phyloP scores from a whole-genome alignment of 2,797 vertebrate genomes.

The Eleutherodactylus coqui region DNA sequence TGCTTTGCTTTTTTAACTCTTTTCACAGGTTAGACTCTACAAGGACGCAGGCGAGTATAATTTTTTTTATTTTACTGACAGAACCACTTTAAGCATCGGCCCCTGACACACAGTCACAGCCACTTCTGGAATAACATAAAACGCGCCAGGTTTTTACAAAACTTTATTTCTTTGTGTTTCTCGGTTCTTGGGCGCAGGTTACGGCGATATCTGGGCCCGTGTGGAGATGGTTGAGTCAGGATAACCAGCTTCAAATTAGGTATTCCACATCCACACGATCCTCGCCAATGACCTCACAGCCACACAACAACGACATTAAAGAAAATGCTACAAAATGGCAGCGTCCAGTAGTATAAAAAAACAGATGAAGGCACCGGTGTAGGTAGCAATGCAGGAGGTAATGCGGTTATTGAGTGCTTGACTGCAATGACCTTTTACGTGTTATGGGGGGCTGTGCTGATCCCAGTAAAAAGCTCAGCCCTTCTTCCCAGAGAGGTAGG shows the following conservation, averaged over 20 bases:
- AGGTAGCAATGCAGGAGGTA: neutral
- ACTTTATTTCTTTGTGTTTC: slow-evolving; percentile 34
- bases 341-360: neutral
- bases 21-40: too few species aligned
- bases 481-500: neutral
- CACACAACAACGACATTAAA: neutral
- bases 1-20: too few species aligned
- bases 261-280: neutral
- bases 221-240: slow-evolving; percentile 33
- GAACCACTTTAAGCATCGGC: neutral
- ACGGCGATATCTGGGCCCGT: neutral
- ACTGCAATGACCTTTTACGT: neutral
- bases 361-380: slow-evolving; percentile 38
- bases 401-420: slow-evolving; percentile 20
- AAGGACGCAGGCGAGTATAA: too few species aligned
- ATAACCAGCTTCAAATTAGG: slow-evolving; percentile 48
- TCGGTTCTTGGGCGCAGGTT: too few species aligned
- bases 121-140: neutral
- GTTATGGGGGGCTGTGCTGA: neutral
- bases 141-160: neutral
- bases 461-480: neutral
- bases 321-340: slow-evolving; percentile 3
- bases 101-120: neutral
- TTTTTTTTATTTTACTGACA: too few species aligned
- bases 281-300: neutral